These are phyloP conservation scores for Hypomecis atomaria DNA, from an alignment of 2,888 invertebrate species.

Conservation along the genomic window DNA sequence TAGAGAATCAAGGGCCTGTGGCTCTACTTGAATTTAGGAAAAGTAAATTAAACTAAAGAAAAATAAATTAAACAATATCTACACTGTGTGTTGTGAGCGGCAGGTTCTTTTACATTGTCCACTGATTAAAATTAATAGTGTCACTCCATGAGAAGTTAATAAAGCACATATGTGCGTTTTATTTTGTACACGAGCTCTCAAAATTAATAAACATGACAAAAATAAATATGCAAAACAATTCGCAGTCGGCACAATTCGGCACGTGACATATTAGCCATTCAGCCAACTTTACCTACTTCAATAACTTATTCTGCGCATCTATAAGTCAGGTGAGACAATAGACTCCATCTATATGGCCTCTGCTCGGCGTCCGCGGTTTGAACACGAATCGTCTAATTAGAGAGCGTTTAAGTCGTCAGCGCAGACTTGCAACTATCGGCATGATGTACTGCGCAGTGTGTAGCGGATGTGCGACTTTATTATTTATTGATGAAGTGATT, in stretches of 20 bases:
- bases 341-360: conserved; percentile 74
- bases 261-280: conserved; percentile 3
- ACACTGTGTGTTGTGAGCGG: no score
- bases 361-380: conserved; percentile 59
- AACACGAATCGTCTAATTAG: conserved; percentile 78
- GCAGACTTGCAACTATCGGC: conserved; percentile 6
- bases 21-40: no score
- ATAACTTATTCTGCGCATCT: conserved; percentile 40
- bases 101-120: no score
- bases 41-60: no score
- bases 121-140: no score
- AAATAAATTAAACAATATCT: no score
- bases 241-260: conserved; percentile 10
- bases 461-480: conserved; percentile 13
- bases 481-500: conserved; percentile 10
- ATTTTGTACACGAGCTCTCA: no score
- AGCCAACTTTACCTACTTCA: conserved; percentile 26
- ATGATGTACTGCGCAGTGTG: background rate
- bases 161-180: no score
- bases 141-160: no score
- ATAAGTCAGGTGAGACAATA: conserved; percentile 71
- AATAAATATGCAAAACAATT: conserved; percentile 4
- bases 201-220: no score
- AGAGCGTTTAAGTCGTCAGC: conserved; percentile 47
- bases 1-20: no score